These are phyloP conservation scores for Colinus virginianus DNA, from an alignment of 2,113 vertebrate genomes.

Conservation along the genomic window DNA sequence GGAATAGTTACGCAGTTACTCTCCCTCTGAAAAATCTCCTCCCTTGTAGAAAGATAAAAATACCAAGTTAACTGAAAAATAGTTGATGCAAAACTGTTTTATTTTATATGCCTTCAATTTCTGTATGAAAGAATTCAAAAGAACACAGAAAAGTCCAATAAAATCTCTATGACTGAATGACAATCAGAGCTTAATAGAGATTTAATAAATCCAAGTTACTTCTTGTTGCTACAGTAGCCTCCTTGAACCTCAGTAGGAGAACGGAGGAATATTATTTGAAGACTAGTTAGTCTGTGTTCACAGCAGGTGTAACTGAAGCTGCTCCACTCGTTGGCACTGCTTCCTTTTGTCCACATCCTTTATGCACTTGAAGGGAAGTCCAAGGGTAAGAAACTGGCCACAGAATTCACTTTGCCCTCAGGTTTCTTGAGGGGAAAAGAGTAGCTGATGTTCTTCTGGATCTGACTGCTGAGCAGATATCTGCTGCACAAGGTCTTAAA, in stretches of 20 bases:
- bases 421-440: not conserved
- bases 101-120: conserved; percentile 10
- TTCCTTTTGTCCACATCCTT: not conserved
- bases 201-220: not conserved
- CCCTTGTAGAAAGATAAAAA: not conserved
- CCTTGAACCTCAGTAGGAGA: not conserved
- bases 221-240: not conserved
- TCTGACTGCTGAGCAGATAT: not conserved
- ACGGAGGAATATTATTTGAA: not conserved
- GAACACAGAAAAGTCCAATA: not conserved
- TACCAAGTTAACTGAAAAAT: not conserved
- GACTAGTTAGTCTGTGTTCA: not conserved
- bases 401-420: not conserved
- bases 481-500: not conserved
- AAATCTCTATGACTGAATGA: not conserved
- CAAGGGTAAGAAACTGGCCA: not conserved
- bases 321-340: not conserved
- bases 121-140: not conserved
- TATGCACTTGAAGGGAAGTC: not conserved
- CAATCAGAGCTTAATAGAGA: conserved; percentile 2
- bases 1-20: not conserved
- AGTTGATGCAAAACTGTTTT: not conserved
- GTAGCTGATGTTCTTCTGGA: not conserved
- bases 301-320: not conserved
- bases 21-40: not conserved